Evolutionary conservation across 2,797 vertebrate species (phyloP).

Genomic region (Hybognathus amarus): DNA sequence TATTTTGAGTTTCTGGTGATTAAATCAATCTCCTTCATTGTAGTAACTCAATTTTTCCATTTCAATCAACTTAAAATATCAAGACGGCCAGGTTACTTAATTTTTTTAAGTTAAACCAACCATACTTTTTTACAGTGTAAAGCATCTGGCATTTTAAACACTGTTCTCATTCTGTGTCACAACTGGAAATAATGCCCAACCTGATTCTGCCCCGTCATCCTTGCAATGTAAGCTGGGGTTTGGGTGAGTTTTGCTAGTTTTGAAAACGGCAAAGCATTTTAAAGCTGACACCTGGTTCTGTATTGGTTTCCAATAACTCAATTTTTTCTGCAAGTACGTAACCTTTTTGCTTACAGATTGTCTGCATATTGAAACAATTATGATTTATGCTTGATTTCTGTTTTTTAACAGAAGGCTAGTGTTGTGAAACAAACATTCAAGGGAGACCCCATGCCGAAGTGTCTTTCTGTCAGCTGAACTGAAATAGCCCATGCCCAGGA

Average conservation of each 20-base stretch:
- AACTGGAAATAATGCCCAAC: conserved; percentile 64
- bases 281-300: not conserved
- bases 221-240: conserved; percentile 62
- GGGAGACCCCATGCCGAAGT: conserved; percentile 17
- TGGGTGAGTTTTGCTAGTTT: conserved; percentile 25
- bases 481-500: conserved; percentile 41
- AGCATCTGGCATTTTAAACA: conserved; percentile 62
- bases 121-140: not conserved
- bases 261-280: not conserved
- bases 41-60: too few species aligned
- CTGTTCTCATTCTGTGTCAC: conserved; percentile 55
- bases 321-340: not conserved
- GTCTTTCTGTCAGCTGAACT: conserved; percentile 45
- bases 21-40: too few species aligned
- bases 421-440: conserved; percentile 24
- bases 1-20: too few species aligned
- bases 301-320: not conserved
- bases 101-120: too few species aligned
- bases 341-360: too few species aligned
- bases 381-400: not conserved
- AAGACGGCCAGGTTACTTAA: too few species aligned
- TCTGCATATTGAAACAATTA: not conserved
- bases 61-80: too few species aligned
- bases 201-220: conserved; percentile 55
- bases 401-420: not conserved